A percentile compares a stretch with the other conserved stretches of the same genome.
phyloP scores from a whole-genome alignment of 2,888 invertebrate species.

The Stenchaetothrips biformis region DNA sequence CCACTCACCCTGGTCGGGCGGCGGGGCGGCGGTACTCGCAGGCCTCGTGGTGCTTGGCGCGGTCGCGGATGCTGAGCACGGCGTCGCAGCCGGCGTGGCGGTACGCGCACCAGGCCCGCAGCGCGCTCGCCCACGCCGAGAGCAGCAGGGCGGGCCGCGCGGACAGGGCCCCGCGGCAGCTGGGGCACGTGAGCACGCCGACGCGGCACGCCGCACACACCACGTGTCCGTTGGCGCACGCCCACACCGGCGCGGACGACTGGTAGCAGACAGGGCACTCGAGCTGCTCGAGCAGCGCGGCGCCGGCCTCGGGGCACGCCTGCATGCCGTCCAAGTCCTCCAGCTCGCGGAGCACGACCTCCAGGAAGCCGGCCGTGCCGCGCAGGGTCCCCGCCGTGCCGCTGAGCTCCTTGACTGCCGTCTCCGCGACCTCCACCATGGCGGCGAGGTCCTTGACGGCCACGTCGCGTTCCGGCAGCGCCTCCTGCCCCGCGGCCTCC shows the following conservation, averaged over 20 bases:
- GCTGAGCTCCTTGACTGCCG: not conserved
- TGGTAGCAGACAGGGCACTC: constrained; percentile 16
- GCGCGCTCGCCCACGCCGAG: not conserved
- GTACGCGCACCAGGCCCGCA: constrained; percentile 12
- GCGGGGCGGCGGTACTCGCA: not conserved
- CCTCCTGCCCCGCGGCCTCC: not conserved
- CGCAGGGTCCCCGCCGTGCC: constrained; percentile 1
- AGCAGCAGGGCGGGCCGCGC: constrained; percentile 9
- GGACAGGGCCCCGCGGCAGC: not conserved
- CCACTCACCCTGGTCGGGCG: not conserved
- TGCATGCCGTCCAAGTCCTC: not conserved
- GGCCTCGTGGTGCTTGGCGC: constrained; percentile 18
- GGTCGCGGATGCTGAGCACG: not conserved
- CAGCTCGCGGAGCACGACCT: constrained; percentile 3
- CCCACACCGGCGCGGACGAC: not conserved
- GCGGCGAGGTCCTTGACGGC: not conserved
- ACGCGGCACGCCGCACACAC: constrained; percentile 5
- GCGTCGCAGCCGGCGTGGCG: not conserved
- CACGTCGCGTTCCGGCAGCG: not conserved
- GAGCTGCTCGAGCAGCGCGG: constrained; percentile 8
- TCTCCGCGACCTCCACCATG: not conserved
- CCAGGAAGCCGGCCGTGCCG: constrained; percentile 1
- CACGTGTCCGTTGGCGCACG: constrained; percentile 7
- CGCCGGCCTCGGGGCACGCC: constrained; percentile 9
- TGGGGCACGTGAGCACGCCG: constrained; percentile 13